Conservation (phyloP, 2,797 vertebrate genomes). For the Moxostoma hubbsi region DNA sequence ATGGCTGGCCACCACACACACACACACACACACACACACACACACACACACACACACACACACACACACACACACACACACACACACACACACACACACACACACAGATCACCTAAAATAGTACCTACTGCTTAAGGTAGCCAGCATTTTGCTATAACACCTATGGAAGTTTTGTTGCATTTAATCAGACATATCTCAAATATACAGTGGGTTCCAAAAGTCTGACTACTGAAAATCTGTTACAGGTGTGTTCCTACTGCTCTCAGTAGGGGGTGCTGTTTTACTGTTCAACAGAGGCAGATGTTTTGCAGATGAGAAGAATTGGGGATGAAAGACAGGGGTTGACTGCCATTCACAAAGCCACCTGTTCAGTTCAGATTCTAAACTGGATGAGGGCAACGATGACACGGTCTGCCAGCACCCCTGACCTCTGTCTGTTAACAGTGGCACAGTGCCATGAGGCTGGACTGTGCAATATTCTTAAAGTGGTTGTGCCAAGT, state of each 20-base stretch:
- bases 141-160: too few relatives aligned
- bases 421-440: not conserved
- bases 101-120: not conserved
- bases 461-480: not conserved
- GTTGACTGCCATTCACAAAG: not conserved
- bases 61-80: not conserved
- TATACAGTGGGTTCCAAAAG: too few relatives aligned
- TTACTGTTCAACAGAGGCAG: constrained; percentile 26
- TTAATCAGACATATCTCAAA: too few relatives aligned
- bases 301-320: not conserved
- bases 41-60: not conserved
- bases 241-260: not conserved
- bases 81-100: not conserved
- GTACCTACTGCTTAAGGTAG: not conserved
- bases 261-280: constrained; percentile 37
- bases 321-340: not conserved
- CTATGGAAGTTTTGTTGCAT: too few relatives aligned
- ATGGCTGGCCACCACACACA: not conserved
- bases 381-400: constrained; percentile 1
- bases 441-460: constrained; percentile 6
- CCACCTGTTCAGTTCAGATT: constrained; percentile 40
- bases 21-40: not conserved
- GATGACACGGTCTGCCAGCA: not conserved
- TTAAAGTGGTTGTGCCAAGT: not conserved
- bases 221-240: not conserved